phyloP scores from a whole-genome alignment of 1,140 invertebrate genomes.

The Coelopa frigida region DNA sequence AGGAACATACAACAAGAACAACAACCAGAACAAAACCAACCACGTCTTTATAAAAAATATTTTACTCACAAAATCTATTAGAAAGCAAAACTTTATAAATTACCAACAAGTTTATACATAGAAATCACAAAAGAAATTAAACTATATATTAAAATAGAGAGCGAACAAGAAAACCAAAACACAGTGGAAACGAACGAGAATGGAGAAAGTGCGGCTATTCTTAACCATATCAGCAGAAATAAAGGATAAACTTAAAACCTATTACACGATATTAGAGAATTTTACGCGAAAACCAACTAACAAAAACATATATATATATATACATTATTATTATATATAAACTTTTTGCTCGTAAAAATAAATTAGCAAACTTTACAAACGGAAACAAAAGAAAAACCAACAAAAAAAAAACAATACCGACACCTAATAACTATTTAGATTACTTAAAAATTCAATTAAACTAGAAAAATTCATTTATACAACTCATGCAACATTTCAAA shows the following conservation, averaged over 20 bases:
- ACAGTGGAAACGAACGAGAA: conserved; percentile 7
- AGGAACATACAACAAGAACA: too few species aligned
- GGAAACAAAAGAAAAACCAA: too few species aligned
- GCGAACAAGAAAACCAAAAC: conserved; percentile 11
- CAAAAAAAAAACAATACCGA: too few species aligned
- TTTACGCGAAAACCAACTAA: conserved; percentile 8
- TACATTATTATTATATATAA: too few species aligned
- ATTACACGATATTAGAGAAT: too few species aligned
- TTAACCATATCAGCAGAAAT: conserved; percentile 8
- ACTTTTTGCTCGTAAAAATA: too few species aligned
- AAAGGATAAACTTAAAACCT: too few species aligned
- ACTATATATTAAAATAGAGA: conserved; percentile 9
- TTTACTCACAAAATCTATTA: conserved; percentile 34
- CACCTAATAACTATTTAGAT: too few species aligned
- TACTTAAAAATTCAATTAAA: conserved; percentile 3
- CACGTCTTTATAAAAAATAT: conserved; percentile 37
- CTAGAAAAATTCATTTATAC: conserved; percentile 8
- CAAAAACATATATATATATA: conserved; percentile 1
- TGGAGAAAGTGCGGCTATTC: conserved; percentile 1
- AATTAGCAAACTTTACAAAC: too few species aligned
- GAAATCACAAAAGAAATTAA: conserved; percentile 1
- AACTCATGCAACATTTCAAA: conserved; percentile 7
- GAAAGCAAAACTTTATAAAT: conserved; percentile 13
- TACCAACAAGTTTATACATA: conserved; percentile 4
- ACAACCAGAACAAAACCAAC: too few species aligned